Conservation (phyloP, 2,888 invertebrate species). For the Sminthurides aquaticus region DNA sequence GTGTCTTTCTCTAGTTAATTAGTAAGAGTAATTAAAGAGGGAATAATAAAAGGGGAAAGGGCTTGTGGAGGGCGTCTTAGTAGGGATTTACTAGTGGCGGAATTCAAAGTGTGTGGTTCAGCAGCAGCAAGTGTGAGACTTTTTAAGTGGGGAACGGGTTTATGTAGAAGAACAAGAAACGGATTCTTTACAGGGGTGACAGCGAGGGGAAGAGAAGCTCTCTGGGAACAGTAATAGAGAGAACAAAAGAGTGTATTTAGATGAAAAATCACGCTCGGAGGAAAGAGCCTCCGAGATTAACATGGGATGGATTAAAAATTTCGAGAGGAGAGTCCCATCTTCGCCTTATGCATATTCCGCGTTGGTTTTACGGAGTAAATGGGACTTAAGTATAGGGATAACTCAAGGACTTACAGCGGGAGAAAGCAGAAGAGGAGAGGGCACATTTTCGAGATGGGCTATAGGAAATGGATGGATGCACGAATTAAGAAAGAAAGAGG, state of each 20-base stretch:
- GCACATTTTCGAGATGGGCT: too few species aligned
- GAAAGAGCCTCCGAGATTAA: slow-evolving; percentile 38
- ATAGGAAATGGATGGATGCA: too few species aligned
- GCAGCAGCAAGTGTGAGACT: too few species aligned
- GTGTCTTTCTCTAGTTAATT: slow-evolving; percentile 42
- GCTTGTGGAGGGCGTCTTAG: slow-evolving; percentile 33
- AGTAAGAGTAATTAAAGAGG: slow-evolving; percentile 42
- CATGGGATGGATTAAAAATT: slow-evolving; percentile 43
- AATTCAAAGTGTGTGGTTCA: too few species aligned
- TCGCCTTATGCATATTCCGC: too few species aligned
- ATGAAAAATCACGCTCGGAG: slow-evolving; percentile 43
- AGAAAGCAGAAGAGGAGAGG: too few species aligned
- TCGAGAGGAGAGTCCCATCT: background rate
- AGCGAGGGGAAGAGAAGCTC: too few species aligned
- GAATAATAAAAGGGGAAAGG: slow-evolving; percentile 37
- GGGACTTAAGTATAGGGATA: too few species aligned
- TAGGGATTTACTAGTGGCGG: slow-evolving; percentile 30
- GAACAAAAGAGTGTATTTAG: slow-evolving; percentile 42
- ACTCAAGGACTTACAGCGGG: too few species aligned
- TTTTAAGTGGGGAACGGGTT: background rate
- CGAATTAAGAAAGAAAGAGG: too few species aligned
- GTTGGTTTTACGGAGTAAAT: too few species aligned
- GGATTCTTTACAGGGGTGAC: too few species aligned
- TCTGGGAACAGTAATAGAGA: background rate
- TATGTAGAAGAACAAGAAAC: background rate